Evolutionary conservation across 2,888 invertebrate species (phyloP).

Genomic region (Alentia gelatinosa): DNA sequence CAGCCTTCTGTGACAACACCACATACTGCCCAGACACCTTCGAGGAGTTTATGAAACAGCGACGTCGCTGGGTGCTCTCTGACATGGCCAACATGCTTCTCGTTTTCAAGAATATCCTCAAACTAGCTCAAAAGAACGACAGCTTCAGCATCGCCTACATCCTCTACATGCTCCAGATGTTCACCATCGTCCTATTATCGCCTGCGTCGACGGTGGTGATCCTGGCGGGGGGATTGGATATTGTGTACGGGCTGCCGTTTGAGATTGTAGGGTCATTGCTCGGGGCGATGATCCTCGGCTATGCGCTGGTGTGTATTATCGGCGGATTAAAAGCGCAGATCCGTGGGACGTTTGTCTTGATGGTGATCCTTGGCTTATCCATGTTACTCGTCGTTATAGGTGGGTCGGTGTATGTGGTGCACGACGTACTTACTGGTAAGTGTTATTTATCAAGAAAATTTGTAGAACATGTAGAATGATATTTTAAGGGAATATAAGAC

Average conservation of each 20-base stretch:
- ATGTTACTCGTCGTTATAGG: conserved; percentile 66
- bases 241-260: conserved; percentile 64
- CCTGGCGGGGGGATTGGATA: conserved; percentile 69
- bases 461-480: too few species aligned
- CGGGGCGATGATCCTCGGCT: conserved; percentile 60
- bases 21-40: conserved; percentile 69
- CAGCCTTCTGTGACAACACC: conserved; percentile 66
- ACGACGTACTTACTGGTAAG: conserved; percentile 65
- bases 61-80: conserved; percentile 69
- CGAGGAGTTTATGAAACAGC: conserved; percentile 69
- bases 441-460: too few species aligned
- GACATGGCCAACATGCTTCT: conserved; percentile 69
- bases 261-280: conserved; percentile 61
- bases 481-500: too few species aligned
- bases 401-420: conserved; percentile 64
- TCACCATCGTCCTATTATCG: conserved; percentile 67
- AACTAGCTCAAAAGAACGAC: conserved; percentile 64
- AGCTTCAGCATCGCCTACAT: conserved; percentile 67
- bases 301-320: conserved; percentile 64
- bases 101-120: conserved; percentile 64
- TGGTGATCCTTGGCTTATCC: conserved; percentile 63
- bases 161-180: conserved; percentile 67
- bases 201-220: conserved; percentile 69
- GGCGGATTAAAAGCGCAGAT: conserved; percentile 63
- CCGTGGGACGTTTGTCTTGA: conserved; percentile 63